These are phyloP conservation scores for Araneus ventricosus DNA, from an alignment of 1,140 invertebrate genomes.

Conservation along the genomic window DNA sequence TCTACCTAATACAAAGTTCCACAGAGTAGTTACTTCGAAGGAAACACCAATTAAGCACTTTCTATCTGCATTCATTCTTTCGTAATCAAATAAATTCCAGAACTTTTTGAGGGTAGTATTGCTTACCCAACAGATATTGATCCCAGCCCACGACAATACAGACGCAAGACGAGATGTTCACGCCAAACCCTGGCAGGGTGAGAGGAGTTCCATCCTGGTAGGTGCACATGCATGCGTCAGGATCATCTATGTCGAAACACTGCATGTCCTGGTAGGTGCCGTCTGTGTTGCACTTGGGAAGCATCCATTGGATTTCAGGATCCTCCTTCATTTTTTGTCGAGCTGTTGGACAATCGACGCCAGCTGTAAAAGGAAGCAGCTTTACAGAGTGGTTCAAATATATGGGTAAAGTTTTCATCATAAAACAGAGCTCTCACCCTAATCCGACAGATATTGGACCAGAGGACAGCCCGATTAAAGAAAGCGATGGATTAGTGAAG, in stretches of 20 bases:
- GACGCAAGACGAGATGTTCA: conserved; percentile 34
- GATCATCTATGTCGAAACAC: background rate
- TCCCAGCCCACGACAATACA: background rate
- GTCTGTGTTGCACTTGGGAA: conserved; percentile 41
- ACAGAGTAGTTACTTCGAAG: no score
- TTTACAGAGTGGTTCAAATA: background rate
- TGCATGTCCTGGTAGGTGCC: conserved; percentile 53
- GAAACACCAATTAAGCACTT: no score
- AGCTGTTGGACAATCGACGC: conserved; percentile 47
- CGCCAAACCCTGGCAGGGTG: conserved; percentile 36
- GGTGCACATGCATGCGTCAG: conserved; percentile 46
- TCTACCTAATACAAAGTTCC: no score
- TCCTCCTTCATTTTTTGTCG: background rate
- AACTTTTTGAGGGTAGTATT: no score
- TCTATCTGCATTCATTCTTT: no score
- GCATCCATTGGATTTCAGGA: conserved; percentile 32
- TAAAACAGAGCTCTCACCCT: no score
- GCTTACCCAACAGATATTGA: no score
- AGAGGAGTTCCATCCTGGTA: conserved; percentile 35
- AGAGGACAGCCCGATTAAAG: no score
- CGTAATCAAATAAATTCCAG: no score
- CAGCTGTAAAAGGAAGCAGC: background rate
- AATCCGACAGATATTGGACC: no score
- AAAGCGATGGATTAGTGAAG: no score
- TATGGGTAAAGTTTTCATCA: no score